phyloP scores from a whole-genome alignment of 2,888 invertebrate species.

The Tyria jacobaeae region DNA sequence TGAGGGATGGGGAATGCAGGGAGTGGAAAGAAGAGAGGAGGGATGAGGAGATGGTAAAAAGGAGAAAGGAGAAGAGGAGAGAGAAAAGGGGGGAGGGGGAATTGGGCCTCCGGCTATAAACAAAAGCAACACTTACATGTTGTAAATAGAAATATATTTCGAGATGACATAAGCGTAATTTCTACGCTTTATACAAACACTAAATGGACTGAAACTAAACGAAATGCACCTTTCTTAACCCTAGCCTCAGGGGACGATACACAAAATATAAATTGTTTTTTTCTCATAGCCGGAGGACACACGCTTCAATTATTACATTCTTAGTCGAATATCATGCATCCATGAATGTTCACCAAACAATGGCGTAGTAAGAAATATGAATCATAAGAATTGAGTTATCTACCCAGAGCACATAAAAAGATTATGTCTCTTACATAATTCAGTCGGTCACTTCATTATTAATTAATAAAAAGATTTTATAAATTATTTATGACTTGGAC shows the following conservation, averaged over 20 bases:
- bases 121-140: too few species aligned
- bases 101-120: too few species aligned
- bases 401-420: slow-evolving; percentile 46
- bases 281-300: slow-evolving; percentile 67
- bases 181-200: neutral
- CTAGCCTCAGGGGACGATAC: slow-evolving; percentile 57
- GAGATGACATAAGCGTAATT: neutral
- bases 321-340: slow-evolving; percentile 63
- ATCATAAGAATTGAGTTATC: slow-evolving; percentile 76
- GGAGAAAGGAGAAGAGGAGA: too few species aligned
- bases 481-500: slow-evolving; percentile 72
- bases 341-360: slow-evolving; percentile 68
- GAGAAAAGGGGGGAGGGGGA: too few species aligned
- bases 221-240: slow-evolving; percentile 34
- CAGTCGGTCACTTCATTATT: slow-evolving; percentile 67
- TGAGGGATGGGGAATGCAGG: too few species aligned
- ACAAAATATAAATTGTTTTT: slow-evolving; percentile 70
- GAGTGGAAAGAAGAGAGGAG: too few species aligned
- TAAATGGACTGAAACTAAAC: neutral
- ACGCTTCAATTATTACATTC: slow-evolving; percentile 82
- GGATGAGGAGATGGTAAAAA: too few species aligned
- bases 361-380: slow-evolving; percentile 74
- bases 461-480: slow-evolving; percentile 80
- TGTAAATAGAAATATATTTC: neutral
- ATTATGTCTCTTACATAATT: slow-evolving; percentile 60